phyloP scores from a whole-genome alignment of 2,113 vertebrate genomes.

The Chlamydotis undulata region DNA sequence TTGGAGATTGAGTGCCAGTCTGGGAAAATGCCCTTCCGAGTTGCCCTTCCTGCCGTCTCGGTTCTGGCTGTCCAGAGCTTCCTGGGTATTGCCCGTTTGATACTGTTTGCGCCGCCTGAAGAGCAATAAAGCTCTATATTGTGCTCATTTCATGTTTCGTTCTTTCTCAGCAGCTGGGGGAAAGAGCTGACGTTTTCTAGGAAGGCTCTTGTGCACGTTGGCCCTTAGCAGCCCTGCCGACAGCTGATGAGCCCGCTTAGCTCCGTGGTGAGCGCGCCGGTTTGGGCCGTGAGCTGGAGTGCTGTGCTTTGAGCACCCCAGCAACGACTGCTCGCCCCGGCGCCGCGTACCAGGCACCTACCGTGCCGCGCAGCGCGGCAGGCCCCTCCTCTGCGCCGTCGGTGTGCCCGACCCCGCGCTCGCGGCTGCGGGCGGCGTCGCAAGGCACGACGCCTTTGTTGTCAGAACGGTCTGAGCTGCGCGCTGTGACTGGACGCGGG shows the following conservation, averaged over 20 bases:
- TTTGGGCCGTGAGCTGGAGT: neutral
- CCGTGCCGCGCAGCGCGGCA: neutral
- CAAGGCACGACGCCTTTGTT: neutral
- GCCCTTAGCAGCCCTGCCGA: neutral
- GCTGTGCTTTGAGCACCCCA: neutral
- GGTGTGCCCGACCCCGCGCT: too few relatives aligned
- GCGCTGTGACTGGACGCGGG: rapidly evolving
- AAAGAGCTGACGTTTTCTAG: neutral
- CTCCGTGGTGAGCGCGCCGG: neutral
- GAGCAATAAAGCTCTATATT: rapidly evolving
- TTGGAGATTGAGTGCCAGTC: rapidly evolving
- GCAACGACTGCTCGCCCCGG: neutral
- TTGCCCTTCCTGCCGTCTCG: neutral
- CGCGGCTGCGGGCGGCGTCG: too few relatives aligned
- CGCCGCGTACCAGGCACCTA: rapidly evolving
- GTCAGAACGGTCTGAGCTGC: neutral
- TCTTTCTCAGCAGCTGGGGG: neutral
- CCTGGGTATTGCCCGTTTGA: neutral
- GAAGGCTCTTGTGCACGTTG: rapidly evolving
- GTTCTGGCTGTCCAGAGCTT: neutral
- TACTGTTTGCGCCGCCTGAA: neutral
- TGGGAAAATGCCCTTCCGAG: rapidly evolving
- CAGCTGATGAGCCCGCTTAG: too few relatives aligned
- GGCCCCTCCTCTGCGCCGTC: too few relatives aligned
- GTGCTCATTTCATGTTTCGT: rapidly evolving